phyloP scores from a whole-genome alignment of 2,113 vertebrate species.

The Phoenicopterus ruber region DNA sequence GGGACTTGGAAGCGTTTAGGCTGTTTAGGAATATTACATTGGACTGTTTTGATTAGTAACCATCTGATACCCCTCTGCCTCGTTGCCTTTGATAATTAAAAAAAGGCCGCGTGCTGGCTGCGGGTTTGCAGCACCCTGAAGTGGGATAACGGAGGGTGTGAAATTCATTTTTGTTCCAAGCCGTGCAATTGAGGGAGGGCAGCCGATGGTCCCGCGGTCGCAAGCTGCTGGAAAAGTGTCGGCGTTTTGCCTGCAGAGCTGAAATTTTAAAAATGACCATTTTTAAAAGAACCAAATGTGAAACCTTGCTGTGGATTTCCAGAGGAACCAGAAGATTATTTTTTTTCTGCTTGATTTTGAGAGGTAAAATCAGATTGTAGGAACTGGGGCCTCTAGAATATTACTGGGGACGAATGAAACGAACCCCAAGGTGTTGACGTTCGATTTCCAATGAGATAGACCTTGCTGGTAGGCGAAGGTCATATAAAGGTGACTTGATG shows the following conservation, averaged over 20 bases:
- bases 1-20: not conserved
- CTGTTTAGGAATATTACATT: not conserved
- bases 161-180: not conserved
- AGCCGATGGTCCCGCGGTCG: rapidly evolving
- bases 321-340: not conserved
- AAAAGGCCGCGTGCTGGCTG: not conserved
- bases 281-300: not conserved
- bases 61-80: not conserved
- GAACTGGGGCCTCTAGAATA: not conserved
- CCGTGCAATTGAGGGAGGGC: not conserved
- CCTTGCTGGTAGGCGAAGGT: not conserved
- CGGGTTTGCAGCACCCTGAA: not conserved
- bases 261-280: not conserved
- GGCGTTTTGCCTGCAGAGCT: rapidly evolving
- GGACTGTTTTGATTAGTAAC: not conserved
- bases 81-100: not conserved
- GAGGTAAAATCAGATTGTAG: not conserved
- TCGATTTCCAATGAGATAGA: not conserved
- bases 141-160: not conserved
- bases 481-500: not conserved
- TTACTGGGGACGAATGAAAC: not conserved
- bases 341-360: not conserved
- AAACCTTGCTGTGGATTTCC: not conserved
- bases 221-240: not conserved
- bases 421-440: not conserved